A percentile compares a stretch with the other conserved stretches of the same genome.
These are phyloP conservation scores for Macaria notata DNA, from an alignment of 2,888 invertebrate species.

Conservation along the genomic window DNA sequence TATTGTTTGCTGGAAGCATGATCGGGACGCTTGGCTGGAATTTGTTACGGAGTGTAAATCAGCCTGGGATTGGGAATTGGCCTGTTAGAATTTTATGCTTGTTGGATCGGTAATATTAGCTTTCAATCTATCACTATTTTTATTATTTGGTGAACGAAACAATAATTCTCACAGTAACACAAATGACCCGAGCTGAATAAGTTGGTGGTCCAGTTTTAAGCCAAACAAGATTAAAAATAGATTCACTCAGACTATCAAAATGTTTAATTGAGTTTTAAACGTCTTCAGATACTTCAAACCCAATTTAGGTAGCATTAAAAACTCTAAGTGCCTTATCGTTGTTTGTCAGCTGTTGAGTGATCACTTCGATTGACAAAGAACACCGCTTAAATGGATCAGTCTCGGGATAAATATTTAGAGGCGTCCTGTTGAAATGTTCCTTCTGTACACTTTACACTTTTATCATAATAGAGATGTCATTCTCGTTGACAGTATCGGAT, in stretches of 20 bases:
- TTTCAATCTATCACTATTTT: too few species aligned
- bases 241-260: not conserved
- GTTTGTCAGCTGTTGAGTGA: conserved; percentile 55
- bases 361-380: conserved; percentile 44
- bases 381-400: conserved; percentile 39
- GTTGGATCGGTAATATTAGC: too few species aligned
- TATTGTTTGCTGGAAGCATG: conserved; percentile 9
- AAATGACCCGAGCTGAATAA: too few species aligned
- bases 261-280: too few species aligned
- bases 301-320: conserved; percentile 31
- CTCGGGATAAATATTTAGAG: conserved; percentile 44
- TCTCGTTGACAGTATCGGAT: not conserved
- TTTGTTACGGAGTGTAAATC: conserved; percentile 21
- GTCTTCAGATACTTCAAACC: too few species aligned
- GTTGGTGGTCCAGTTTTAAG: too few species aligned
- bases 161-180: too few species aligned
- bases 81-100: not conserved
- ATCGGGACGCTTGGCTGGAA: conserved; percentile 2
- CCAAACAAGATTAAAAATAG: too few species aligned
- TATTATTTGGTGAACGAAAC: too few species aligned
- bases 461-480: conserved; percentile 16
- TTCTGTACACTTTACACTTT: conserved; percentile 14
- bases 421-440: conserved; percentile 25
- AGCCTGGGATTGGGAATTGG: conserved; percentile 1
- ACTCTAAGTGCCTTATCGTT: conserved; percentile 55